These are phyloP conservation scores for Lasioglossum marginatum DNA, from an alignment of 2,888 invertebrate species.

Conservation along the genomic window DNA sequence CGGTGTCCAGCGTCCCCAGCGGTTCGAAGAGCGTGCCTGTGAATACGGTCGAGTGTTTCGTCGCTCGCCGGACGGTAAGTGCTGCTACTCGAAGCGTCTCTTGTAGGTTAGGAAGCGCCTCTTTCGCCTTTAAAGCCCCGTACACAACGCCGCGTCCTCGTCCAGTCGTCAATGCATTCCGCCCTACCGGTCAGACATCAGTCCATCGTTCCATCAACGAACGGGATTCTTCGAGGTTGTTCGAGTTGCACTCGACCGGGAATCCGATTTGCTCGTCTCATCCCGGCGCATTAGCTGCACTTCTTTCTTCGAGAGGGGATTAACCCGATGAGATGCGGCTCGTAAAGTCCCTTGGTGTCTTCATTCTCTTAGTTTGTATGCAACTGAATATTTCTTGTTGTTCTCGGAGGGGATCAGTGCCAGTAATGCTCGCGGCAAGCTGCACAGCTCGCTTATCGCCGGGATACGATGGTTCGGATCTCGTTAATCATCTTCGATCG, in stretches of 20 bases:
- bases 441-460: neutral
- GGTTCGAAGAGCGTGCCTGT: conserved; percentile 40
- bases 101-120: conserved; percentile 70
- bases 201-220: neutral
- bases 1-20: neutral
- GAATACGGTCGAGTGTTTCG: conserved; percentile 51
- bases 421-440: neutral
- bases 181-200: neutral
- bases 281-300: neutral
- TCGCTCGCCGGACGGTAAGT: conserved; percentile 52
- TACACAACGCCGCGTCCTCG: conserved; percentile 35
- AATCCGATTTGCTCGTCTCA: conserved; percentile 17
- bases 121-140: conserved; percentile 53
- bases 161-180: neutral
- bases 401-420: neutral
- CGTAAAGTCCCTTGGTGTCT: neutral
- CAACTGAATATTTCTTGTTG: neutral
- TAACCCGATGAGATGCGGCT: conserved; percentile 1
- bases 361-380: neutral
- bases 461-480: neutral
- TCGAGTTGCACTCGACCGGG: neutral
- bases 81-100: conserved; percentile 50
- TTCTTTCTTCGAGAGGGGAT: neutral
- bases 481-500: neutral
- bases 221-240: neutral